Percentiles rank a stretch among this genome's conserved stretches.
phyloP scores from a whole-genome alignment of 1,140 invertebrate species.

The Solenopsis fugax region DNA sequence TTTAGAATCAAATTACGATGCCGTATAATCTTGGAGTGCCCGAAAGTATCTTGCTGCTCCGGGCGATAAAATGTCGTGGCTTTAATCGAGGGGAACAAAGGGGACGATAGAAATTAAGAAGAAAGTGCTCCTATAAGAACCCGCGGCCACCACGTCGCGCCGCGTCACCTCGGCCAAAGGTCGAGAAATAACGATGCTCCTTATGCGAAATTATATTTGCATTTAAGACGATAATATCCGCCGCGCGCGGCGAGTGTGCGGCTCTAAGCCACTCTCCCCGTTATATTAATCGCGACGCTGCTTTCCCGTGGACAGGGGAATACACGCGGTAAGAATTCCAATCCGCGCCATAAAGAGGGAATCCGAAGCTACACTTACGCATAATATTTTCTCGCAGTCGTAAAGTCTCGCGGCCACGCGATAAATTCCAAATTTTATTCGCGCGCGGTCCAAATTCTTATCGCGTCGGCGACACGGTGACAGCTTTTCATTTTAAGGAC shows the following conservation, averaged over 20 bases:
- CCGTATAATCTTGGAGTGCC: constrained; percentile 36
- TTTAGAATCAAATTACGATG: constrained; percentile 33
- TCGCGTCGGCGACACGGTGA: constrained; percentile 41
- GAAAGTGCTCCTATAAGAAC: constrained; percentile 56
- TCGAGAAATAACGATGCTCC: constrained; percentile 61
- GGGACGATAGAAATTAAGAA: constrained; percentile 64
- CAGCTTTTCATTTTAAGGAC: constrained; percentile 52
- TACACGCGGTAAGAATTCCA: constrained; percentile 49
- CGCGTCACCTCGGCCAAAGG: constrained; percentile 36
- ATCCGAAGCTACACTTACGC: constrained; percentile 58
- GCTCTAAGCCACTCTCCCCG: background rate
- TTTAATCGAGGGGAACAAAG: constrained; percentile 60
- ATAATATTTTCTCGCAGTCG: constrained; percentile 58
- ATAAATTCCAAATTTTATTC: constrained; percentile 57
- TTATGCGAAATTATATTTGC: constrained; percentile 63
- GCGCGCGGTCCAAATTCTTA: constrained; percentile 45
- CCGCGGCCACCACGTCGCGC: constrained; percentile 22
- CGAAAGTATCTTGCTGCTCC: constrained; percentile 30
- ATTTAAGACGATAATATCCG: constrained; percentile 58
- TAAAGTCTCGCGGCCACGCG: constrained; percentile 49
- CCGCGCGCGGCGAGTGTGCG: constrained; percentile 31
- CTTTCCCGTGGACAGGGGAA: background rate
- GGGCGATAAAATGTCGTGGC: constrained; percentile 56
- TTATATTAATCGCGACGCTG: constrained; percentile 60
- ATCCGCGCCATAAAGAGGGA: constrained; percentile 58